These are phyloP conservation scores for Aleiodes leptofemur DNA, from an alignment of 2,888 invertebrate species.

Conservation along the genomic window DNA sequence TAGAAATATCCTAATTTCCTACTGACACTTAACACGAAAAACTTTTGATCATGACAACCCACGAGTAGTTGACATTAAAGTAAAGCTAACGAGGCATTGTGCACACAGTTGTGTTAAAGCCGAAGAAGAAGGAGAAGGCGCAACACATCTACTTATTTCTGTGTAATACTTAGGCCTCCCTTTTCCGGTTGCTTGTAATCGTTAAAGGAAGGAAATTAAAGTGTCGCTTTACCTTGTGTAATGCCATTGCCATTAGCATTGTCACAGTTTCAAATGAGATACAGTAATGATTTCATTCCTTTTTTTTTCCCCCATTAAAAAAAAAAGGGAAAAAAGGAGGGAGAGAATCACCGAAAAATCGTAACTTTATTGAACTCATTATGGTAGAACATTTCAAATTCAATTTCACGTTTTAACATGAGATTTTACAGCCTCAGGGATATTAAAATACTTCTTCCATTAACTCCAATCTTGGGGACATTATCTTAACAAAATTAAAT, in stretches of 20 bases:
- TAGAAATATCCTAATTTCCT: slow-evolving; percentile 65
- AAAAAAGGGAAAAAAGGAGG: background rate
- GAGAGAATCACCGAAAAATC: background rate
- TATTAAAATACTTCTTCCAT: background rate
- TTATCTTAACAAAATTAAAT: too few species aligned
- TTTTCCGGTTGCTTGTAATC: slow-evolving; percentile 5
- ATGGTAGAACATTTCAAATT: background rate
- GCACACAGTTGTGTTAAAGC: slow-evolving; percentile 52
- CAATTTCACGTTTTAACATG: slow-evolving; percentile 8
- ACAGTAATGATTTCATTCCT: too few species aligned
- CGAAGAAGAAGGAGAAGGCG: too few species aligned
- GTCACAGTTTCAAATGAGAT: slow-evolving; percentile 2
- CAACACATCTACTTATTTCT: slow-evolving; percentile 1
- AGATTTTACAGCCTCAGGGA: background rate
- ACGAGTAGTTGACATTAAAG: slow-evolving; percentile 56
- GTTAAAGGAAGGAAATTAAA: slow-evolving; percentile 20
- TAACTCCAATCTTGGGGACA: too few species aligned
- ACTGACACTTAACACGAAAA: background rate
- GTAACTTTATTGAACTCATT: slow-evolving; percentile 6
- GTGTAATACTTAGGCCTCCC: slow-evolving; percentile 28
- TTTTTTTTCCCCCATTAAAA: too few species aligned
- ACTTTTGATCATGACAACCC: slow-evolving; percentile 67
- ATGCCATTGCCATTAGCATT: background rate
- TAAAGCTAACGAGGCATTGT: slow-evolving; percentile 71
- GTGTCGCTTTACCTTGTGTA: background rate